Percentiles rank a stretch among this genome's conserved stretches.
Conservation (phyloP, 1,140 invertebrate species). For the Lepidurus couesii region DNA sequence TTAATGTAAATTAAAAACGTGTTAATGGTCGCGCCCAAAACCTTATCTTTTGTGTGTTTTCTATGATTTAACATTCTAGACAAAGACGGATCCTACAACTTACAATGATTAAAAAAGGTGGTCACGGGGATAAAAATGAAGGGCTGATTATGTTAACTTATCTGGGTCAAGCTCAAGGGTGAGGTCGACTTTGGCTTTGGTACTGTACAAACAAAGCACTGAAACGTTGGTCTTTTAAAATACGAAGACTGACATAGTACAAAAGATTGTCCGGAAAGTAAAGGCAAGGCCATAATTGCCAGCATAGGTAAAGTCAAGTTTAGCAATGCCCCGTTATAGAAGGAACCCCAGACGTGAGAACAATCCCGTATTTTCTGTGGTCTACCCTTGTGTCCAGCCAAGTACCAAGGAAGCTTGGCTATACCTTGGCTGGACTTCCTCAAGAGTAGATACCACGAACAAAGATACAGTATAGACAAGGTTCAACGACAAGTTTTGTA, state of each 20-base stretch:
- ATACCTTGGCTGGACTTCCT: neutral
- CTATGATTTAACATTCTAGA: neutral
- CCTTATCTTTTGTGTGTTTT: no score
- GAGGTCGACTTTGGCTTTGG: neutral
- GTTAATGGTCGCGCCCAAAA: no score
- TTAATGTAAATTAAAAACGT: no score
- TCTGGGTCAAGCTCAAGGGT: slow-evolving; percentile 20
- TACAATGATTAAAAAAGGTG: neutral
- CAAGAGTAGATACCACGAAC: neutral
- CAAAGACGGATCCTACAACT: neutral
- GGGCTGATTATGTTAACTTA: neutral
- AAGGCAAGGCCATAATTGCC: neutral
- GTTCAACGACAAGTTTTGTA: no score
- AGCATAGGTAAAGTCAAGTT: neutral
- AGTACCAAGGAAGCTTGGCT: neutral
- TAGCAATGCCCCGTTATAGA: neutral
- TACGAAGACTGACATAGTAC: neutral
- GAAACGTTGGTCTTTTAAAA: no score
- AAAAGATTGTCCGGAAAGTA: neutral
- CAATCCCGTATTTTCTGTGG: neutral
- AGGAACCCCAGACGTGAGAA: neutral
- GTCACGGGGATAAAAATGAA: neutral
- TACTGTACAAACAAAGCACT: neutral
- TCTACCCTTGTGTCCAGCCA: neutral
- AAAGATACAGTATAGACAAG: no score